Percentiles rank a stretch among this genome's conserved stretches.
Evolutionary conservation across 2,113 vertebrate species (phyloP).

Genomic region (Capreolus pygargus): DNA sequence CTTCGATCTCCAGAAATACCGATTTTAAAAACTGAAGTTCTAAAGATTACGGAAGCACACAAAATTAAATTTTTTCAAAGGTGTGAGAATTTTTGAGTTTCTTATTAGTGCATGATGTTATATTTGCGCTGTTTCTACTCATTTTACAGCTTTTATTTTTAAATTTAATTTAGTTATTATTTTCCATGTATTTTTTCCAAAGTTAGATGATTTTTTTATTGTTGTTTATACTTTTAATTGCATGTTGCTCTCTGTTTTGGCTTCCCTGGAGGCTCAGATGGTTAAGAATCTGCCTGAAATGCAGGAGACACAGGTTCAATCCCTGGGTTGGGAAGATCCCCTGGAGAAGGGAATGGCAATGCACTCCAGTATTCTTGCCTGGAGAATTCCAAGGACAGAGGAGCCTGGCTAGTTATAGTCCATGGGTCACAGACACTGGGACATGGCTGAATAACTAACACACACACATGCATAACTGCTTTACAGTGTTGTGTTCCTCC

Average conservation of each 20-base stretch:
- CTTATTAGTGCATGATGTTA: neutral
- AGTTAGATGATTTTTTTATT: neutral
- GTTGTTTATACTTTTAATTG: neutral
- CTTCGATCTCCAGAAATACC: neutral
- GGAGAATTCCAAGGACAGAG: neutral
- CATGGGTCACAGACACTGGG: neutral
- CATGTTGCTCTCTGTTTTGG: neutral
- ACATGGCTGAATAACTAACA: neutral
- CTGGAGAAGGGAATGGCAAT: neutral
- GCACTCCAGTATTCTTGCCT: neutral
- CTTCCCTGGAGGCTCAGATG: neutral
- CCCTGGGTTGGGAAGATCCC: neutral
- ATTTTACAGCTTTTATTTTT: neutral
- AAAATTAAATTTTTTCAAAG: neutral
- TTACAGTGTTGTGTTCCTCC: neutral
- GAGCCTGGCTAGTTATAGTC: neutral
- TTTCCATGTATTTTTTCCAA: neutral
- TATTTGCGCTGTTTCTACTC: too few species aligned
- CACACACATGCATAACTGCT: neutral
- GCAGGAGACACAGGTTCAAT: neutral
- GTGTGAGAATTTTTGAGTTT: neutral
- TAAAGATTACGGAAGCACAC: neutral
- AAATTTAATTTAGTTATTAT: neutral
- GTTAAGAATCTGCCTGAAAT: neutral
- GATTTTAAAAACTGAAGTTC: neutral